Evolutionary conservation across 35 echinoderm and acorn worm species (phyloP).

Genomic region (Heliocidaris tuberculata): DNA sequence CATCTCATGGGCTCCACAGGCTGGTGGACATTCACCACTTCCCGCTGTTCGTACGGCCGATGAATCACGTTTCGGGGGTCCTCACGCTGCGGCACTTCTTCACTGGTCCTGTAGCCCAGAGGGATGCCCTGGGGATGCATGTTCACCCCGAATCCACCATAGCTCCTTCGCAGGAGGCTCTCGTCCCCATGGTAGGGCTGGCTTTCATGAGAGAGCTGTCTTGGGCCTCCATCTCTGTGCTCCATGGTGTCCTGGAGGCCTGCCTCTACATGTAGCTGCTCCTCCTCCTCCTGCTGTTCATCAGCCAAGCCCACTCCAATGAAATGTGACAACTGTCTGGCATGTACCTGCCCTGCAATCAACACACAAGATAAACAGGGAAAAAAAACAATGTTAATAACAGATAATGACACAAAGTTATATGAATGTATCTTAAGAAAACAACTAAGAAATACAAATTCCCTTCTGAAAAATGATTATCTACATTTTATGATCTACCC

Average conservation of each 20-base stretch:
- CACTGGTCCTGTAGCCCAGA: background rate
- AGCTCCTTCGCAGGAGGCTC: constrained; percentile 28
- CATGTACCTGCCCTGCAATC: constrained; percentile 23
- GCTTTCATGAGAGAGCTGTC: constrained; percentile 37
- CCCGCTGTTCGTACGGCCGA: constrained; percentile 26
- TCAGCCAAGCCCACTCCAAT: constrained; percentile 13
- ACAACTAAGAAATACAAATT: background rate
- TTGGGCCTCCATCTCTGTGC: constrained; percentile 31
- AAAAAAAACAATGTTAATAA: background rate
- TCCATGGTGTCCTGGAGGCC: constrained; percentile 28
- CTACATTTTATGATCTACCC: too few relatives aligned
- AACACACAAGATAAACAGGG: background rate
- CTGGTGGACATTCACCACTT: constrained; percentile 41
- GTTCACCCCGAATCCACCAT: constrained; percentile 36
- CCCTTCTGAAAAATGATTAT: too few relatives aligned
- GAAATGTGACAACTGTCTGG: constrained; percentile 21
- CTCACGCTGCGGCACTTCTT: constrained; percentile 19
- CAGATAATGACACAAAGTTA: background rate
- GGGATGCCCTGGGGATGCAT: constrained; percentile 20
- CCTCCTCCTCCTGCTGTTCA: background rate
- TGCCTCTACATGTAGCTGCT: background rate
- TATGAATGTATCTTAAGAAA: background rate
- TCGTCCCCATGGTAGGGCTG: constrained; percentile 23
- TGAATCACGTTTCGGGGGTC: constrained; percentile 30
- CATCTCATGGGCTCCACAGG: constrained; percentile 41